These are phyloP conservation scores for Dyspetes luteomarginatus DNA, from an alignment of 2,888 invertebrate species.

Conservation along the genomic window DNA sequence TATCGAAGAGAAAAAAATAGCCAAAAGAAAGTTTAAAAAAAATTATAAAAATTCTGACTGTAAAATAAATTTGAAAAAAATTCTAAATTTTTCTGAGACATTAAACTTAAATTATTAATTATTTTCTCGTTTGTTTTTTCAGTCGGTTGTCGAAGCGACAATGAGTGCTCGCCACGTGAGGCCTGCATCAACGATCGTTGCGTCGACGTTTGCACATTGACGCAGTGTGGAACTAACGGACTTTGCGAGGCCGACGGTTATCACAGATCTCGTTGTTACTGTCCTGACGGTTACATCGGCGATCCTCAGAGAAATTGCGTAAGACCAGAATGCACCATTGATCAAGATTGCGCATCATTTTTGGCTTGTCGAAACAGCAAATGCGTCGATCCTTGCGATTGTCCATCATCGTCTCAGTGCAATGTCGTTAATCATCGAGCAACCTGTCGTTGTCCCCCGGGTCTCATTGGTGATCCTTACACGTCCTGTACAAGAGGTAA, in stretches of 20 bases:
- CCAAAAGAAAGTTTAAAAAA: not conserved
- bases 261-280: slow-evolving; percentile 92
- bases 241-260: slow-evolving; percentile 90
- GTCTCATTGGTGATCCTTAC: slow-evolving; percentile 91
- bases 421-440: slow-evolving; percentile 90
- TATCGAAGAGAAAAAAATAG: no score
- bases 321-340: slow-evolving; percentile 90
- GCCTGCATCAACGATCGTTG: slow-evolving; percentile 93
- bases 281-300: slow-evolving; percentile 90
- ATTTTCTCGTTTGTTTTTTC: slow-evolving; percentile 71
- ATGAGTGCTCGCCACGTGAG: slow-evolving; percentile 92
- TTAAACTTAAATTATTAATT: slow-evolving; percentile 7
- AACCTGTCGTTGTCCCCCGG: slow-evolving; percentile 92
- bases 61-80: no score
- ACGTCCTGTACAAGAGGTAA: slow-evolving; percentile 87
- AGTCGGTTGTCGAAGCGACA: slow-evolving; percentile 94
- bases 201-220: slow-evolving; percentile 90
- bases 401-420: slow-evolving; percentile 91
- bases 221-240: slow-evolving; percentile 93
- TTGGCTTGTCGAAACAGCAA: slow-evolving; percentile 91
- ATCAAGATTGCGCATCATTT: slow-evolving; percentile 91
- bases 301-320: slow-evolving; percentile 92
- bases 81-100: no score
- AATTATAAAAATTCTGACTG: no score
- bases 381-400: slow-evolving; percentile 94